Conservation (phyloP, 2,797 vertebrate species). For the Podarcis lilfordi region DNA sequence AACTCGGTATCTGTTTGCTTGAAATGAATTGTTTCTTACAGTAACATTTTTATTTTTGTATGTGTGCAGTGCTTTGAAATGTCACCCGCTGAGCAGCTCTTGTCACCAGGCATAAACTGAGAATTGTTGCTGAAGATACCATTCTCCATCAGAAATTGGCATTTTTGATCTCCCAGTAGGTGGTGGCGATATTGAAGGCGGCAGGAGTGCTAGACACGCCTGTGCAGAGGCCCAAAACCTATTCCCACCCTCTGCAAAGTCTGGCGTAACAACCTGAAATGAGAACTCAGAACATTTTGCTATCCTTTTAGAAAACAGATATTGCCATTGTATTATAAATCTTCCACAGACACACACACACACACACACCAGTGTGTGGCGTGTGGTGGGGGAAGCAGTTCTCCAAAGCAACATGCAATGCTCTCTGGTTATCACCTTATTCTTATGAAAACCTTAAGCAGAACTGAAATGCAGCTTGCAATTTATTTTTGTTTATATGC, state of each 20-base stretch:
- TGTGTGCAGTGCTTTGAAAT: constrained; percentile 34
- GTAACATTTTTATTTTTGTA: constrained; percentile 15
- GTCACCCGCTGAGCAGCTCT: constrained; percentile 41
- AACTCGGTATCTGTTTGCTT: neutral
- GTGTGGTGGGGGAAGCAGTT: neutral
- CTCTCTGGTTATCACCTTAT: neutral
- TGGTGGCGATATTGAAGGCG: neutral
- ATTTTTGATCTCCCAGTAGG: constrained; percentile 39
- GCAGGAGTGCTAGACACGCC: neutral
- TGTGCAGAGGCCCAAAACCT: constrained; percentile 26
- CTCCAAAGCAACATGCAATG: neutral
- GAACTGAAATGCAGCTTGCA: neutral
- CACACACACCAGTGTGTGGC: too few relatives aligned
- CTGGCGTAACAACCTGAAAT: constrained; percentile 25
- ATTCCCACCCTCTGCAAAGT: constrained; percentile 26
- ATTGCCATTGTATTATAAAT: neutral
- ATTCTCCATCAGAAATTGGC: constrained; percentile 51
- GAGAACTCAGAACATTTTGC: neutral
- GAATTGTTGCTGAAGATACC: constrained; percentile 49
- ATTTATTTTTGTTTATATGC: too few relatives aligned
- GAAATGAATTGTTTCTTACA: constrained; percentile 35
- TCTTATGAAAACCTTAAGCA: neutral
- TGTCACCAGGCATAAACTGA: constrained; percentile 48
- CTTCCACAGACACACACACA: too few relatives aligned
- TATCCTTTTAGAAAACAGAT: neutral